phyloP scores from a whole-genome alignment of 2,113 vertebrate species.

The Pteropus alecto region DNA sequence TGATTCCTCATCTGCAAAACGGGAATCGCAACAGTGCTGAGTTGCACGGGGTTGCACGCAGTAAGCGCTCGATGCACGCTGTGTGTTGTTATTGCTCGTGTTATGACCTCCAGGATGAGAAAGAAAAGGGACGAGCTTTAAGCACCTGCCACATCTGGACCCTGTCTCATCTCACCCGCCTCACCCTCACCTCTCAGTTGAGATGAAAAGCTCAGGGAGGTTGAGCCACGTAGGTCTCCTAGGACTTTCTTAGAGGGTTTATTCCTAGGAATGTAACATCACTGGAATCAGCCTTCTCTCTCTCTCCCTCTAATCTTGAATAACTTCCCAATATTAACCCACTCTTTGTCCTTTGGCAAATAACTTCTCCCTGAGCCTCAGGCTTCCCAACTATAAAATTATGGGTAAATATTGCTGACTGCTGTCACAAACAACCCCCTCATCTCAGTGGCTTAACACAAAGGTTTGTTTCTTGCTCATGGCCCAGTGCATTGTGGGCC shows the following conservation, averaged over 20 bases:
- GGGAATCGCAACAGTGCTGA: background rate
- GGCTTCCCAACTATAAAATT: background rate
- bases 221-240: background rate
- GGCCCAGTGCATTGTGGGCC: background rate
- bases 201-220: background rate
- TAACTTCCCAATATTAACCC: background rate
- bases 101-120: background rate
- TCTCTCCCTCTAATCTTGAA: background rate
- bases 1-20: background rate
- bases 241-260: background rate
- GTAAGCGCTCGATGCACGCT: rapidly evolving
- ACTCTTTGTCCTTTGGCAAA: background rate
- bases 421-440: background rate
- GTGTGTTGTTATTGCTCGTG: background rate
- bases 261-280: background rate
- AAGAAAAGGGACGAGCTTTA: background rate
- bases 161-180: background rate
- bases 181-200: background rate
- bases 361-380: background rate
- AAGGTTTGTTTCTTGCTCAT: background rate
- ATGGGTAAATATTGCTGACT: background rate
- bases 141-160: background rate
- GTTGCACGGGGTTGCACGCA: background rate
- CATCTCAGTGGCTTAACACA: background rate
- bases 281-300: background rate